Evolutionary conservation across 2,888 invertebrate species (phyloP).

Genomic region (Lutraria lutraria): DNA sequence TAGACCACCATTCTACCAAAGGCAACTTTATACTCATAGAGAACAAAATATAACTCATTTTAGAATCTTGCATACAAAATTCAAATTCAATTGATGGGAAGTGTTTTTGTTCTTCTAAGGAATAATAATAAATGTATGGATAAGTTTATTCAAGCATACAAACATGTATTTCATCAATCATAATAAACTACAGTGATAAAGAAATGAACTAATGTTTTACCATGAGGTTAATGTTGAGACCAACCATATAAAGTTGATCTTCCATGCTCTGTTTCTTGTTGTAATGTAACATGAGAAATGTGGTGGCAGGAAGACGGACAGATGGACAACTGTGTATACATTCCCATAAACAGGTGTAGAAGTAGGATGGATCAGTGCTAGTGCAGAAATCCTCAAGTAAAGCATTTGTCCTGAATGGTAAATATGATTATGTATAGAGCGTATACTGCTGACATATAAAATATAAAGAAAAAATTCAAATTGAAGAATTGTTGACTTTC

Average conservation of each 20-base stretch:
- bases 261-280: slow-evolving; percentile 93
- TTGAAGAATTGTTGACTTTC: too few species aligned
- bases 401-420: slow-evolving; percentile 76
- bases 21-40: too few species aligned
- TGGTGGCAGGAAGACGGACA: slow-evolving; percentile 93
- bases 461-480: too few species aligned
- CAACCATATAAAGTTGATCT: slow-evolving; percentile 94
- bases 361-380: slow-evolving; percentile 92
- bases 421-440: not conserved
- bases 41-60: too few species aligned
- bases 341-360: slow-evolving; percentile 96
- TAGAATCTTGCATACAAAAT: too few species aligned
- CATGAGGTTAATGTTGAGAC: slow-evolving; percentile 94
- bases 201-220: slow-evolving; percentile 86
- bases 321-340: slow-evolving; percentile 93
- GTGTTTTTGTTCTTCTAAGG: too few species aligned
- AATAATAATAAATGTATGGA: too few species aligned
- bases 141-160: too few species aligned
- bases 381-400: slow-evolving; percentile 91
- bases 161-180: not conserved
- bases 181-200: not conserved
- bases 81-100: too few species aligned
- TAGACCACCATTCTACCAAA: too few species aligned
- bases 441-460: not conserved
- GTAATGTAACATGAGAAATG: slow-evolving; percentile 93